Evolutionary conservation across 1,140 invertebrate species (phyloP), one percentile per base, ranked within the genome.

Genomic region (Trinorchestia longiramus): DNA sequence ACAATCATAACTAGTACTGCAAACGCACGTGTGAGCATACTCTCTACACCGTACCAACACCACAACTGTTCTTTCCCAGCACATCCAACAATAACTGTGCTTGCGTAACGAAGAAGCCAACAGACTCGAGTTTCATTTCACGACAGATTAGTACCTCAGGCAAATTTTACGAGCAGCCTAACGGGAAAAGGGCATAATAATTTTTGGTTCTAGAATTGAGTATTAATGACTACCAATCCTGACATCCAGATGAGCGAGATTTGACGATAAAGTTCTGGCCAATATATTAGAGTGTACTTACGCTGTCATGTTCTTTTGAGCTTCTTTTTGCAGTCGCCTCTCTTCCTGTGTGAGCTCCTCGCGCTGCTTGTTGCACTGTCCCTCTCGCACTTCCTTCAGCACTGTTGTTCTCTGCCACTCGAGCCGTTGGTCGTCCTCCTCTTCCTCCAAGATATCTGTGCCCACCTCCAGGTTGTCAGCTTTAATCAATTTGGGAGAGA

Each of bases 251-350:
- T 23, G 36, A 11, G 36, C 62, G 62, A 28, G 28, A 28, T 23
- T 77, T 77, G 62, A 77, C 42, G 88, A 90, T 42, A 36, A 77
- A 19, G 43, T 41, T 11, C 4, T 28, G 8, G 43, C 41, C 15
- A 90, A 42, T 42, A 42, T 42, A 90, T 42, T 53, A 19, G 28
- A 42, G 53, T 45, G 47, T 43, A 96, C 96, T 95, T 94, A 97
- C 91, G 98, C 98, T 15, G 98, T 98, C 99, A 99, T 99, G 0
- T 99, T 98, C 97, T 99, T 99, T 43, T 98, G 97, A 0, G 99
- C 99, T 97, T 99, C 98, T 96, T 98, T 97, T 96, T 98, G 97
- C 97, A 98, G 97, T 62, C 98, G 98, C 57, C 97, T 97, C 96
- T 98, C 98, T 96, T 97, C 97, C 95, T 97, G 97, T 15, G 97